These are phyloP conservation scores for Cephalotes varians DNA, from an alignment of 2,888 invertebrate genomes.

Conservation along the genomic window DNA sequence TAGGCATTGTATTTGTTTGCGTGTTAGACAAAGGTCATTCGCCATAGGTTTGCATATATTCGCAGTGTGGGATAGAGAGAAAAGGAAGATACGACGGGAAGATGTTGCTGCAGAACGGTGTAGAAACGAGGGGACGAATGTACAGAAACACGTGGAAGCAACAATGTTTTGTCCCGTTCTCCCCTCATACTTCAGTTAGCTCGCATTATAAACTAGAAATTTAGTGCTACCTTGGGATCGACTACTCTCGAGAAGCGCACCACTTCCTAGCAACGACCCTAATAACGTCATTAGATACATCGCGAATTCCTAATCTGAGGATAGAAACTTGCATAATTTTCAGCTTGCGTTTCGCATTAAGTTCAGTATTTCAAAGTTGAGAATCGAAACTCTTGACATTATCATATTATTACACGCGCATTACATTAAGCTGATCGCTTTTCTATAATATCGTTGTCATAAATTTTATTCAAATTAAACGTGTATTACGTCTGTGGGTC, in stretches of 20 bases:
- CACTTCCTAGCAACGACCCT: slow-evolving; percentile 81
- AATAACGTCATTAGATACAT: slow-evolving; percentile 84
- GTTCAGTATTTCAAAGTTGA: slow-evolving; percentile 69
- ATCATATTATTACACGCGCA: slow-evolving; percentile 62
- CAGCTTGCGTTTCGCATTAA: slow-evolving; percentile 67
- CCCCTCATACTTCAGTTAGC: slow-evolving; percentile 76
- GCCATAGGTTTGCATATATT: slow-evolving; percentile 48
- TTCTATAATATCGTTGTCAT: background rate
- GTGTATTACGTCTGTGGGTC: slow-evolving; percentile 18
- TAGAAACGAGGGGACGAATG: slow-evolving; percentile 22
- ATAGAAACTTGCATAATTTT: slow-evolving; percentile 77
- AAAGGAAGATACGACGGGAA: slow-evolving; percentile 22
- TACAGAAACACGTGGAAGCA: slow-evolving; percentile 63
- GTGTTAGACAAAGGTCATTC: slow-evolving; percentile 62
- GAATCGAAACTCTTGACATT: slow-evolving; percentile 60
- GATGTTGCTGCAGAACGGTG: background rate
- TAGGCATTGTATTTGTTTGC: slow-evolving; percentile 65
- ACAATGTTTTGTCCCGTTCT: slow-evolving; percentile 71
- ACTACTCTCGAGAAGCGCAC: slow-evolving; percentile 78
- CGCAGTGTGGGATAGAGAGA: slow-evolving; percentile 24
- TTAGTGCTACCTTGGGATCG: slow-evolving; percentile 81
- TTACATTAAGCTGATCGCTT: slow-evolving; percentile 36
- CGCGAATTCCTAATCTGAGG: slow-evolving; percentile 81
- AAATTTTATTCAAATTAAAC: slow-evolving; percentile 37
- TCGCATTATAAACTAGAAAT: slow-evolving; percentile 82